These are phyloP conservation scores for Corticium candelabrum DNA, from an alignment of 37 sponge, comb jelly and placozoan genomes.

Conservation along the genomic window DNA sequence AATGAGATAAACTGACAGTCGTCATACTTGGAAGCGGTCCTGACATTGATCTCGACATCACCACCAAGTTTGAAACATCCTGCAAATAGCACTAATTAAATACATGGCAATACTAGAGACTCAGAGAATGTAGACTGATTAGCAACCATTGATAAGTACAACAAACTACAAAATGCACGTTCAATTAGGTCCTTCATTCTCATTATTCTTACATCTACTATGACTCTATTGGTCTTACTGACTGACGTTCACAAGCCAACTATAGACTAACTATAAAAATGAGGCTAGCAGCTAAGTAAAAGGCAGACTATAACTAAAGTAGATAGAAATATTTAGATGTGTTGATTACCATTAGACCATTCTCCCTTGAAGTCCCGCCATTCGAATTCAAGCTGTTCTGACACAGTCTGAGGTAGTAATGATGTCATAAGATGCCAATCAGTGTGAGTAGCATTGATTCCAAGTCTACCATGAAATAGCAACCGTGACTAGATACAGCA, in stretches of 20 bases:
- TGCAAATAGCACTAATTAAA: too few relatives aligned
- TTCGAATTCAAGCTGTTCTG: slow-evolving; percentile 58
- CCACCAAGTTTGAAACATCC: slow-evolving; percentile 49
- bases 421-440: slow-evolving; percentile 45
- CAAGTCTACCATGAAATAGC: slow-evolving; percentile 29
- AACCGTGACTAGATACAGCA: background rate
- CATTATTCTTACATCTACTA: too few relatives aligned
- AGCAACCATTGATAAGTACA: too few relatives aligned
- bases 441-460: slow-evolving; percentile 27
- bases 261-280: too few relatives aligned
- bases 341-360: too few relatives aligned
- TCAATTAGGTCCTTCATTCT: too few relatives aligned
- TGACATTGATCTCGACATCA: slow-evolving; percentile 38
- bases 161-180: too few relatives aligned
- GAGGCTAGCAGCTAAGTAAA: too few relatives aligned
- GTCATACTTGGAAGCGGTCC: slow-evolving; percentile 93
- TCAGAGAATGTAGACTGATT: too few relatives aligned
- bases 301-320: background rate
- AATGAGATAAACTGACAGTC: slow-evolving; percentile 57
- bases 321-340: background rate
- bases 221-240: too few relatives aligned
- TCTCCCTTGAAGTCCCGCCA: background rate
- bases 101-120: too few relatives aligned
- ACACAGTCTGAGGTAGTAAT: slow-evolving; percentile 67
- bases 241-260: too few relatives aligned